Percentiles rank a stretch among this genome's conserved stretches.
phyloP scores from a whole-genome alignment of 2,797 vertebrate species.

The Microhierax caerulescens region DNA sequence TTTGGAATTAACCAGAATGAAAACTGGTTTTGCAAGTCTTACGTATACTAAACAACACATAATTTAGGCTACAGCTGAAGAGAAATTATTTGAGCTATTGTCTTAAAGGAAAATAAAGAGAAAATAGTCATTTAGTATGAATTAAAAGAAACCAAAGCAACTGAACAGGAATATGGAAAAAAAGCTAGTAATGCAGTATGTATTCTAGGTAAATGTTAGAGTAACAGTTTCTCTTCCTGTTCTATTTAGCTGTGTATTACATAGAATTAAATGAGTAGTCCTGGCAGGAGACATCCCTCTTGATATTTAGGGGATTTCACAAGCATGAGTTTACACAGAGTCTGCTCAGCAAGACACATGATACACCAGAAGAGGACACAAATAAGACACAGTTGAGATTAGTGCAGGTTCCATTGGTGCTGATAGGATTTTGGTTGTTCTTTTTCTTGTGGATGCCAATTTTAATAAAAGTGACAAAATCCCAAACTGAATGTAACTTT shows the following conservation, averaged over 20 bases:
- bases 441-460: not conserved
- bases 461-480: constrained; percentile 22
- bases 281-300: not conserved
- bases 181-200: not conserved
- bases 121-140: accelerated
- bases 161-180: not conserved
- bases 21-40: not conserved
- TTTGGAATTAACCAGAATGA: too few relatives aligned
- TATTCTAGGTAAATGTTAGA: not conserved
- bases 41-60: not conserved
- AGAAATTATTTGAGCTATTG: not conserved
- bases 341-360: not conserved
- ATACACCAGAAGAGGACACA: not conserved
- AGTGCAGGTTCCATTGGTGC: not conserved
- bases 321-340: not conserved
- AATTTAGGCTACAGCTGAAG: not conserved
- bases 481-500: constrained; percentile 12
- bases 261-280: not conserved
- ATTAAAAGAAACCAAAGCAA: not conserved
- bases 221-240: not conserved
- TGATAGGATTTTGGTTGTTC: not conserved
- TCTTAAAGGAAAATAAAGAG: too few relatives aligned
- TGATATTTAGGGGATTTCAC: not conserved
- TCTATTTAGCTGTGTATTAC: not conserved
- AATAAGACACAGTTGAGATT: not conserved